phyloP scores from a whole-genome alignment of 2,113 vertebrate genomes.

The Macroglossus sobrinus region DNA sequence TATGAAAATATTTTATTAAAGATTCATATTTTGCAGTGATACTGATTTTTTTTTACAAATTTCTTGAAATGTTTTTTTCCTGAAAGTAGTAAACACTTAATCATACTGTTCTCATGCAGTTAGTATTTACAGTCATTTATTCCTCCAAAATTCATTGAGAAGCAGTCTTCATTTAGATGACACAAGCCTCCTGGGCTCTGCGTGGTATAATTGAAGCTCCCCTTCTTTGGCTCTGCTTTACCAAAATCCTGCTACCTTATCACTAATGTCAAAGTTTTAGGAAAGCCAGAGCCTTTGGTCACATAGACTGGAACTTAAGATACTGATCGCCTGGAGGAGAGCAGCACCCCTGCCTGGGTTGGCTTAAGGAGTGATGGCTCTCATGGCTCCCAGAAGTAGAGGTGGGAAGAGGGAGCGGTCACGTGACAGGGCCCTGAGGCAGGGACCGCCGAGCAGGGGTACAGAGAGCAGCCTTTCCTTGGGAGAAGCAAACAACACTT shows the following conservation, averaged over 20 bases:
- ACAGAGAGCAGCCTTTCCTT: not conserved
- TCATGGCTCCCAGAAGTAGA: not conserved
- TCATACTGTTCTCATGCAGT: not conserved
- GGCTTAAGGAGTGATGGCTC: fast-evolving
- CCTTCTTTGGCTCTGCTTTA: not conserved
- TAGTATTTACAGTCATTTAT: not conserved
- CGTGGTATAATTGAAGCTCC: fast-evolving
- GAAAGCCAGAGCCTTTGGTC: not conserved
- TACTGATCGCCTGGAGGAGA: not conserved
- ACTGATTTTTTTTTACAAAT: not conserved
- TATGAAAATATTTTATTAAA: not conserved
- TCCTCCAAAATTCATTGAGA: not conserved
- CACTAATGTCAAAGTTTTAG: not conserved
- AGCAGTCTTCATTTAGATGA: not conserved
- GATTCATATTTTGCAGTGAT: not conserved
- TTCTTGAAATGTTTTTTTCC: not conserved
- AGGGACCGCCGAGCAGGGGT: not conserved
- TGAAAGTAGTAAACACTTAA: not conserved
- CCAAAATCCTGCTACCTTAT: not conserved
- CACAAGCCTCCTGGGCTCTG: not conserved
- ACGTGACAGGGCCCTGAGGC: fast-evolving
- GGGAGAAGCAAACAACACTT: not conserved
- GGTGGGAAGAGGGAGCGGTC: not conserved
- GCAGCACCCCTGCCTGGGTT: not conserved
- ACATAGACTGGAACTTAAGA: not conserved